Evolutionary conservation across 2,113 vertebrate species (phyloP), one percentile per base, ranked within the genome.

Genomic region (Neotragus pygmaeus): DNA sequence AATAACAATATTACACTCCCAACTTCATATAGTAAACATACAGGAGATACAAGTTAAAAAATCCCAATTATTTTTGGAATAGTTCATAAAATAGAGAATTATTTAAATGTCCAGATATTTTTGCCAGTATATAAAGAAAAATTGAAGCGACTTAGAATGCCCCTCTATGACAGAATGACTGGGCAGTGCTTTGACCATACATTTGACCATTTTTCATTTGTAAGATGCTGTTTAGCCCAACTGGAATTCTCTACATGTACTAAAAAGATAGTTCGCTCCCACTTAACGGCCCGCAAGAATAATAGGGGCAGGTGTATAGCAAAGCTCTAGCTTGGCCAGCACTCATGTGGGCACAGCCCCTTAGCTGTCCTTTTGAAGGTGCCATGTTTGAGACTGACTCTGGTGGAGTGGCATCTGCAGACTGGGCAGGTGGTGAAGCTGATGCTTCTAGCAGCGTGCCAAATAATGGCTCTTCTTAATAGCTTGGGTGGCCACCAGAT

Each of bases 381-480:
- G 85, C 88, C 88, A 28, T 85, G 66, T 95, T 95, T 83, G 70
- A 91, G 93, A 45, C 86, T 93, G 90, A 91, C 88, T 96, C 14
- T 92, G 70, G 53, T 70, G 36, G 51, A 39, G 70, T 92, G 96
- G 90, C 94, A 94, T 97, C 95, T 96, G 86, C 86, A 95, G 45
- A 47, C 0, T 93, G 88, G 95, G 82, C 95, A 97, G 95, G 93
- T 97, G 97, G 73, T 91, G 55, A 85, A 57, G 90, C 95, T 93
- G 91, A 77, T 66, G 58, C 64, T 96, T 91, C 97, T 90, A 91
- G 60, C 75, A 60, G 43, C 84, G 58, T 90, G 82, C 92, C 88
- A 96, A 87, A 92, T 94, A 96, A 96, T 98, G 94, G 53, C 96
- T 94, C 90, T 94, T 97, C 95, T 91, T 95, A 96, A 94, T 96